Percentiles rank a stretch among this genome's conserved stretches.
These are phyloP conservation scores for Caenorhabditis sulstoni DNA, from an alignment of 2,888 invertebrate genomes.

Conservation along the genomic window DNA sequence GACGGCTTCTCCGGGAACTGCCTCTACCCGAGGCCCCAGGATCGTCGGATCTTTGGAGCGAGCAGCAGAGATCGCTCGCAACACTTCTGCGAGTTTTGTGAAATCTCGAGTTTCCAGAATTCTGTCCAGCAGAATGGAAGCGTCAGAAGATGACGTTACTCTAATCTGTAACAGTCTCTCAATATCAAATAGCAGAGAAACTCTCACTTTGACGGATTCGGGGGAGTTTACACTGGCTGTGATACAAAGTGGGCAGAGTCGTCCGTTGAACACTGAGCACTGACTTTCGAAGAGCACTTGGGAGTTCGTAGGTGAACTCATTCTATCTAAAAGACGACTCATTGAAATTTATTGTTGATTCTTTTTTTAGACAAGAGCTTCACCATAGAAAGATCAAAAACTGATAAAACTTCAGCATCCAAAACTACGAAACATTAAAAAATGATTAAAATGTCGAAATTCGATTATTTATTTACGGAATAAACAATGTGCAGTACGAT, in stretches of 20 bases:
- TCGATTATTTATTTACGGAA: too few species aligned
- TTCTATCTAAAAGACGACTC: conserved; percentile 1
- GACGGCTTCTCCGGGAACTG: not conserved
- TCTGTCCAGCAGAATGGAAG: conserved; percentile 36
- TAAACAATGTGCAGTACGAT: too few species aligned
- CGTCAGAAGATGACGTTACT: conserved; percentile 38
- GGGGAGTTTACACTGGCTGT: not conserved
- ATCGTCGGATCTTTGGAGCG: conserved; percentile 30
- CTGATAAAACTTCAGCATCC: too few species aligned
- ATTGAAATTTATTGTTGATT: too few species aligned
- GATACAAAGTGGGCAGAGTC: conserved; percentile 38
- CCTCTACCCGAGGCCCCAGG: conserved; percentile 30
- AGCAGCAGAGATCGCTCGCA: conserved; percentile 13
- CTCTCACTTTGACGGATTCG: conserved; percentile 5
- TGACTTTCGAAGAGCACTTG: conserved; percentile 45
- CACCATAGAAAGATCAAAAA: too few species aligned
- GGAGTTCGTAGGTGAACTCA: conserved; percentile 26
- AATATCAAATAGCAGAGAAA: not conserved
- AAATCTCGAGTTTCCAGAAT: not conserved
- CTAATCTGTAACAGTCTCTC: conserved; percentile 16
- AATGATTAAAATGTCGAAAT: too few species aligned
- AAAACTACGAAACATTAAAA: too few species aligned
- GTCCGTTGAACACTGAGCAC: conserved; percentile 35
- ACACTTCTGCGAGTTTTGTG: not conserved
- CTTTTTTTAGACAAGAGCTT: too few species aligned